Base-by-base conservation (phyloP, 2,888 invertebrate genomes). In the Drosophila fungiperda region DNA sequence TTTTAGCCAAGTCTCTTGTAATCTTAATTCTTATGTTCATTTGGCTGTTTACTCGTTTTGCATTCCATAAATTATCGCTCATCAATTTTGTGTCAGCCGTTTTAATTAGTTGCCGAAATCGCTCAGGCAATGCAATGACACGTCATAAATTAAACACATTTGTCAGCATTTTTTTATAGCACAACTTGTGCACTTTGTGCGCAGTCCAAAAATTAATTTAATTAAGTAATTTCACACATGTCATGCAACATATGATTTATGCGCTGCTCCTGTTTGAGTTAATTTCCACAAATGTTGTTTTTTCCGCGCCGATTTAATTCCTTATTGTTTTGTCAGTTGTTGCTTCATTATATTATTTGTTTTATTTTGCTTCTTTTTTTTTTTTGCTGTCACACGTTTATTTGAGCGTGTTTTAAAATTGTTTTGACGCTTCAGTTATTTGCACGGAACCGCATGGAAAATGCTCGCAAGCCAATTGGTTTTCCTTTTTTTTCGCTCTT, bases 161-260 rank as follows among this genome's bases (percentile, higher is more conserved):
- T 79, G 80, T 79, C 78, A 79, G 65, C 52, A 69, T 68, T 65
- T 78, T 68, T 60, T 23, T 38, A 48, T 40, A 32, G 35, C 50
- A 50, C 40, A 8, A 20, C 6, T 17, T 48, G n/a, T 38, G 4
- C 26, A 32, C 38, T 70, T 54, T 63, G 65, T 48, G 69, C 58
- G 58, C 57, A 68, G 61, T 73, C 50, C 66, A 63, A 75, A 82
- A 86, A 81, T 84, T 85, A 88, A 83, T 83, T 83, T 78, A 80
- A 83, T 83, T 89, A 86, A 88, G 84, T 84, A 84, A 78, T 80
- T 86, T 83, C 78, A 83, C 82, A 80, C 83, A 83, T 86, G 89
- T 76, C 89, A 80, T 69, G 68, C 64, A 59, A 54, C 68, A 75
- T 73, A 73, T 83, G 89, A 84, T 88, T 85, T 86, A 88, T 86